These are phyloP conservation scores for Dinoponera quadriceps DNA, from an alignment of 1,140 invertebrate genomes.

Conservation along the genomic window DNA sequence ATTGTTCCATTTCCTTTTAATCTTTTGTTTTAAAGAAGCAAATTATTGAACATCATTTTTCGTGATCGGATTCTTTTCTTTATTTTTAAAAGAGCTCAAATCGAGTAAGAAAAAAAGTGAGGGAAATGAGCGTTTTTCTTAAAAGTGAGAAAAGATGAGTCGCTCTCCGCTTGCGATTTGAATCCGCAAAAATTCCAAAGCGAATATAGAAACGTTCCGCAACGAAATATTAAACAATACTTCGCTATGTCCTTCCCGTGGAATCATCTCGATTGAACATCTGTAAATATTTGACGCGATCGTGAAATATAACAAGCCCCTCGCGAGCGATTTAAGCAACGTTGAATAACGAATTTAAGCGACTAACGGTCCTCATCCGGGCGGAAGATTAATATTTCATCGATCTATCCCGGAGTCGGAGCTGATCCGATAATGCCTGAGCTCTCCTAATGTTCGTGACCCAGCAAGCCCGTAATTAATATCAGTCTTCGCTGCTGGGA, in stretches of 20 bases:
- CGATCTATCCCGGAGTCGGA: not conserved
- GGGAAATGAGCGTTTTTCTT: no score
- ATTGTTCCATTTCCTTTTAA: no score
- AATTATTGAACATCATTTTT: no score
- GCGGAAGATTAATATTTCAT: conserved; percentile 13
- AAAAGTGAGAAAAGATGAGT: no score
- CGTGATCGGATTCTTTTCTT: no score
- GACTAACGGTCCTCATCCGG: not conserved
- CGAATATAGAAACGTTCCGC: not conserved
- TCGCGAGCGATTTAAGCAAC: not conserved
- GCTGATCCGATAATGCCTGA: conserved; percentile 38
- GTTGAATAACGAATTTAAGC: conserved; percentile 24
- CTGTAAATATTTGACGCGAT: not conserved
- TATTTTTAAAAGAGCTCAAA: no score
- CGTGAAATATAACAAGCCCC: not conserved
- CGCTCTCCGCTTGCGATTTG: no score
- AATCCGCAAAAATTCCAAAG: no score
- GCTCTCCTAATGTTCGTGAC: conserved; percentile 35
- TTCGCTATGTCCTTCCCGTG: not conserved
- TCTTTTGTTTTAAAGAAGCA: no score
- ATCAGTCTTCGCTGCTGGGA: conserved; percentile 44
- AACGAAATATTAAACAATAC: not conserved
- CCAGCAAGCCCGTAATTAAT: conserved; percentile 43
- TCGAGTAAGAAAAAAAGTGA: no score
- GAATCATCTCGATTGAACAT: not conserved